Evolutionary conservation across 2,113 vertebrate genomes (phyloP), one percentile per base, ranked within the genome.

Genomic region (Saimiri boliviensis): DNA sequence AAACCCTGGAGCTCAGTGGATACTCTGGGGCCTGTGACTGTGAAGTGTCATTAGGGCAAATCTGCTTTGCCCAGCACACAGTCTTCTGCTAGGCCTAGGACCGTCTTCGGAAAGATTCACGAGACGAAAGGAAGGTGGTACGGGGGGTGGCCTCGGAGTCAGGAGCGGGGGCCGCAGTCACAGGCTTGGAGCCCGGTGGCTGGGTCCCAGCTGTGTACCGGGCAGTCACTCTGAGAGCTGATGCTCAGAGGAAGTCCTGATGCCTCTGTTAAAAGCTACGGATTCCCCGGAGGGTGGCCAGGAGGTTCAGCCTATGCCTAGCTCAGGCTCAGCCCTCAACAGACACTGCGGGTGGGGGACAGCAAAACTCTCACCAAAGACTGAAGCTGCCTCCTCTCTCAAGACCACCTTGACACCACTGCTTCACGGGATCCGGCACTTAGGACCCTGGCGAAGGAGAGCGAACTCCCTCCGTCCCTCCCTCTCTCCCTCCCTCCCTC

Each of bases 381-480:
- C 0, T 30, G 32, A n/a, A 54, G 47, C 35, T 19, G 47, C 14
- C 35, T 54, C 3, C 49, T 32, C 77, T n/a, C 20, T n/a, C 68
- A 21, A 23, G 42, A 32, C 16, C 14, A 19, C 74, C 25, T 9
- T 9, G 19, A 20, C 32, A 40, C 56, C 8, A 4, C 56, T 23
- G 21, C 42, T 25, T 70, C 37, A 32, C 20, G 30, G 19, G 68
- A 52, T 32, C 63, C 49, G 52, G 49, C 4, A 32, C n/a, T 32
- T 52, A 23, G 76, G n/a, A 68, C 17, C 10, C 23, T 11, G 32
- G 45, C 23, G 47, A 68, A 60, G 3, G 1, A 52, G 63, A 71
- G 9, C 30, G 0, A 1, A 9, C 9, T 30, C 30, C 16, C 27
- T 19, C 27, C 5, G 30, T 5, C 0, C 8, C 9, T 30, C 16